Evolutionary conservation across 2,797 vertebrate species (phyloP), one percentile per base, ranked within the genome.

Genomic region (Xiphorhynchus erythropygius): DNA sequence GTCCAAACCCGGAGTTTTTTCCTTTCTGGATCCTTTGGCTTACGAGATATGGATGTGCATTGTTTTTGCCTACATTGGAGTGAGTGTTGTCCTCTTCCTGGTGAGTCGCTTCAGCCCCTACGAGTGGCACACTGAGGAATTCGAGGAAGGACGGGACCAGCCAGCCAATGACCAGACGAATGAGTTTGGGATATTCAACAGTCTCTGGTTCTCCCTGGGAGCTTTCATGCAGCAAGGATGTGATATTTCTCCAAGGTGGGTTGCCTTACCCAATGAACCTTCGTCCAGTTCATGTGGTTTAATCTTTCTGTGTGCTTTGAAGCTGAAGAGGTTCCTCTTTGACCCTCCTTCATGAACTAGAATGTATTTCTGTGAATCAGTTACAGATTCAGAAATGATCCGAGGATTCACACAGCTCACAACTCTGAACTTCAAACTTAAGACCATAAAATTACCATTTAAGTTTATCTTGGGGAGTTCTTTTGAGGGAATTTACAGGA

Each of bases 1-100:
- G 97, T 99, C 99, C 96, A 99, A 99, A 95, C 99, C 99, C 0
- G 99, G 99, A 7, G 99, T 99, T 47, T 99, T 99, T 96, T 99
- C 99, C 37, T 99, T 99, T 97, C 98, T 99, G 96, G 99, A 99
- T 96, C 99, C 99, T 5, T 97, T 99, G 98, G 99, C 99, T 60
- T 99, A 99, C 0, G 99, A 99, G 97, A 99, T 99, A 96, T 99
- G 99, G 99, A 99, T 99, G 99, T 99, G 99, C 97, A 99, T 99
- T 8, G 99, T 99, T 82, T 99, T 99, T 65, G 99, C 99, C 97
- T 99, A 99, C 98, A 99, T 99, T 18, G 99, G 99, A 63, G 99
- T 99, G 93, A 99, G 99, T 3, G 99, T 99, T 8, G 99, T 99
- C 33, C 99, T 99, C 74, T 99, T 99, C 97, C 98, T 99, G 59